A percentile compares a stretch with the other conserved stretches of the same genome.
Evolutionary conservation across 2,888 invertebrate species (phyloP).

Genomic region (Dynastes hyllus): DNA sequence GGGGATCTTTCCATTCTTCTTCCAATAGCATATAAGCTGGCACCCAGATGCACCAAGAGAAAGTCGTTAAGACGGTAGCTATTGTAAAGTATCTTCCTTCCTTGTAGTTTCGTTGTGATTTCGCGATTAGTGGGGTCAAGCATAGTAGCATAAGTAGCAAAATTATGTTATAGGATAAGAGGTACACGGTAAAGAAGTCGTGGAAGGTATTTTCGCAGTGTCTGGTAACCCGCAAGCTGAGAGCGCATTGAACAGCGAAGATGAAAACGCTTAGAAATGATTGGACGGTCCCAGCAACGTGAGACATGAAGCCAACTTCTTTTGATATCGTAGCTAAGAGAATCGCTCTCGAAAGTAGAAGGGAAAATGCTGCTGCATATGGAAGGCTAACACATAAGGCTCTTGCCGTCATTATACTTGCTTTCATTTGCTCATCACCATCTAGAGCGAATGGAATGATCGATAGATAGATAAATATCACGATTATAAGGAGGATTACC

Average conservation of each 20-base stretch:
- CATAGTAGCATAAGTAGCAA: constrained; percentile 75
- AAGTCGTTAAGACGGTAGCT: constrained; percentile 73
- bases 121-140: constrained; percentile 76
- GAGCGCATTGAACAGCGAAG: constrained; percentile 75
- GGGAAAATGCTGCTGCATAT: constrained; percentile 78
- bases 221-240: constrained; percentile 72
- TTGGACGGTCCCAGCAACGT: constrained; percentile 82
- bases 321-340: constrained; percentile 79
- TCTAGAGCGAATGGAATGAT: constrained; percentile 73
- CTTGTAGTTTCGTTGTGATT: constrained; percentile 79
- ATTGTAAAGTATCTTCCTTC: constrained; percentile 77
- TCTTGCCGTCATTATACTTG: constrained; percentile 74
- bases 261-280: constrained; percentile 78
- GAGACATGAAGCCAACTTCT: constrained; percentile 80
- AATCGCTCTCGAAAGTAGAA: constrained; percentile 78
- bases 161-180: constrained; percentile 77
- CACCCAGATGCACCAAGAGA: constrained; percentile 78
- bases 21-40: constrained; percentile 73
- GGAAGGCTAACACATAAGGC: constrained; percentile 76
- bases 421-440: constrained; percentile 58
- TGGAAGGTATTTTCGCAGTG: constrained; percentile 72
- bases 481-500: constrained; percentile 70
- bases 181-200: constrained; percentile 70
- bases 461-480: constrained; percentile 72
- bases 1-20: constrained; percentile 74